These are phyloP conservation scores for Myiagra hebetior DNA, from an alignment of 2,113 vertebrate genomes.

Conservation along the genomic window DNA sequence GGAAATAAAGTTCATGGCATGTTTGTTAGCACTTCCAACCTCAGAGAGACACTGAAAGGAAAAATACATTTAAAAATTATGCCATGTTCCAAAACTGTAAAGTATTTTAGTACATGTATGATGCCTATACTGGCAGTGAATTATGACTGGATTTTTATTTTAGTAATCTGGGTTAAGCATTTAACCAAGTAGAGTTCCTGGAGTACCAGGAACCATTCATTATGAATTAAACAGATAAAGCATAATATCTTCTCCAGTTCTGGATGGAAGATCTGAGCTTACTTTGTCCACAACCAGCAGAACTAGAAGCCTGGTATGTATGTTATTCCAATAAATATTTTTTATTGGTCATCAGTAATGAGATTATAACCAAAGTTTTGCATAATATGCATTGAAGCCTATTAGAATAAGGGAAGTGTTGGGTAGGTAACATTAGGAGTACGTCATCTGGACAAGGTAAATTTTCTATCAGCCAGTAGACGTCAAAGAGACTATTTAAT, in stretches of 20 bases:
- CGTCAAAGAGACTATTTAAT: neutral
- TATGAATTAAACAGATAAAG: neutral
- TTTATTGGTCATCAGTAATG: neutral
- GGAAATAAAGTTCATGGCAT: neutral
- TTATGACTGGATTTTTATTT: neutral
- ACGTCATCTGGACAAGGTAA: neutral
- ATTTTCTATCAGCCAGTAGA: neutral
- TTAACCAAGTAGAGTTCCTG: no score
- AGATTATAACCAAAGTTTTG: neutral
- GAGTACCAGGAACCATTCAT: neutral
- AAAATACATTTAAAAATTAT: neutral
- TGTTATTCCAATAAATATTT: neutral
- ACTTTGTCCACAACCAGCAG: neutral
- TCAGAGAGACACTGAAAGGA: neutral
- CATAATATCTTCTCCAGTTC: neutral
- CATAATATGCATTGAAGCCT: neutral
- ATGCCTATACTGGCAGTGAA: neutral
- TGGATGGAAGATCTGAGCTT: neutral
- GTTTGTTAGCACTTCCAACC: neutral
- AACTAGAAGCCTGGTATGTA: neutral
- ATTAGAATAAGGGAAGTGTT: neutral
- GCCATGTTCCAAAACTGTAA: neutral
- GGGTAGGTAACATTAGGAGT: neutral
- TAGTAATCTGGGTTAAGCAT: neutral
- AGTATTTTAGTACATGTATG: neutral